Evolutionary conservation across 2,113 vertebrate species (phyloP).

Genomic region (Cinclus mexicanus): DNA sequence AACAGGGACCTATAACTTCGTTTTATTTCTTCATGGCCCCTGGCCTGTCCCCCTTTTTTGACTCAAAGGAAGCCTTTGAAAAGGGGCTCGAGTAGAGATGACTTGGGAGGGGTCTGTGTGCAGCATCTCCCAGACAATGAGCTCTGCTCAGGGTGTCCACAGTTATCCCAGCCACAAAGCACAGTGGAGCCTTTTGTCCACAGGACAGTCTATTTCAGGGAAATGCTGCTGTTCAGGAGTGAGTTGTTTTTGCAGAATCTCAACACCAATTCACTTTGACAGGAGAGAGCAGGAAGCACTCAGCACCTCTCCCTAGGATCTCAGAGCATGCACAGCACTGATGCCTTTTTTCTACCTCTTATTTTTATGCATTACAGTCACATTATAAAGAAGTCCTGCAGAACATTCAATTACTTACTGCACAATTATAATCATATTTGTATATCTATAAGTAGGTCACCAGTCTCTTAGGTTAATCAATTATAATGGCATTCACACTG

Average conservation of each 20-base stretch:
- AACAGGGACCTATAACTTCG: background rate
- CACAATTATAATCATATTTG: conserved; percentile 67
- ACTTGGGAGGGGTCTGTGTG: accelerated
- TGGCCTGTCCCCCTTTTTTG: background rate
- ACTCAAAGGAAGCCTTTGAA: background rate
- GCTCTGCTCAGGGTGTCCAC: background rate
- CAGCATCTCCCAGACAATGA: background rate
- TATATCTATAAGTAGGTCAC: conserved; percentile 54
- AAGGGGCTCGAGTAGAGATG: background rate
- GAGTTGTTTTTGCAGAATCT: background rate
- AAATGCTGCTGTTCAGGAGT: background rate
- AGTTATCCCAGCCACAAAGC: background rate
- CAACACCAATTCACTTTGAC: background rate
- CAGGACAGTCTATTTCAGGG: background rate
- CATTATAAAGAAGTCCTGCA: conserved; percentile 49
- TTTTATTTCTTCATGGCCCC: background rate
- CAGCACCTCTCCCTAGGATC: background rate
- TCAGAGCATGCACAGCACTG: background rate
- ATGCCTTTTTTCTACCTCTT: background rate
- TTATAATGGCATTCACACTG: conserved; percentile 46
- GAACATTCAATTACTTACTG: conserved; percentile 63
- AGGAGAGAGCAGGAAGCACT: background rate
- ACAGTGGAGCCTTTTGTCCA: background rate
- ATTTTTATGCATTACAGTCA: conserved; percentile 23
- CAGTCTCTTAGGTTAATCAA: conserved; percentile 66